phyloP scores from a whole-genome alignment of 2,113 vertebrate species.

The Opisthocomus hoazin region DNA sequence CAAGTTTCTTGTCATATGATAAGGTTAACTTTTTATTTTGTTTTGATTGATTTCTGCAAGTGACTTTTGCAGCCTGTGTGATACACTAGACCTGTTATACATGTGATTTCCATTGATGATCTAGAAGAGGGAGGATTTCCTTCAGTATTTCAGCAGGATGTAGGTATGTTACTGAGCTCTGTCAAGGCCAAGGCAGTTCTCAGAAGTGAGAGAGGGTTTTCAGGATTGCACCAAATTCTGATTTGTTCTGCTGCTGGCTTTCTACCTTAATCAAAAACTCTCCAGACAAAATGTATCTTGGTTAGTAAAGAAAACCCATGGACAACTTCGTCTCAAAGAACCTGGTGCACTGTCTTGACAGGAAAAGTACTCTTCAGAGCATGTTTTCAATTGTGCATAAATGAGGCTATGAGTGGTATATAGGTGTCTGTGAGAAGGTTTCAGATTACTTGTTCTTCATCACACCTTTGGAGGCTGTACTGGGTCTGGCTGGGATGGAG shows the following conservation, averaged over 20 bases:
- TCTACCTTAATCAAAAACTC: background rate
- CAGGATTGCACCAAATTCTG: background rate
- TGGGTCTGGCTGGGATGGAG: background rate
- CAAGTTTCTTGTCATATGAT: background rate
- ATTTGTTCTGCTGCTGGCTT: background rate
- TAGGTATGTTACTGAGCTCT: background rate
- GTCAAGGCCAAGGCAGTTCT: background rate
- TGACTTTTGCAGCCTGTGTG: background rate
- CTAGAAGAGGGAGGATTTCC: background rate
- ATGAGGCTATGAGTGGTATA: rapidly evolving
- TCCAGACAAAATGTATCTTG: background rate
- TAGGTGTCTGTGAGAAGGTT: background rate
- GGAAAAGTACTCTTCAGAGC: background rate
- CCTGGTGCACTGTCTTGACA: background rate
- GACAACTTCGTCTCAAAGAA: background rate
- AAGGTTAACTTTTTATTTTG: background rate
- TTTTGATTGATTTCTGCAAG: background rate
- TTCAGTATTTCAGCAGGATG: background rate
- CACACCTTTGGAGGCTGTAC: background rate
- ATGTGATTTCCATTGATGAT: rapidly evolving
- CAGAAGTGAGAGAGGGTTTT: background rate
- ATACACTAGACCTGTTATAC: background rate
- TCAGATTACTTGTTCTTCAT: background rate
- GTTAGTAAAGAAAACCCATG: background rate
- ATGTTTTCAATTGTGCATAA: background rate